phyloP scores from a whole-genome alignment of 2,797 vertebrate genomes.

The Epinephelus malabaricus region DNA sequence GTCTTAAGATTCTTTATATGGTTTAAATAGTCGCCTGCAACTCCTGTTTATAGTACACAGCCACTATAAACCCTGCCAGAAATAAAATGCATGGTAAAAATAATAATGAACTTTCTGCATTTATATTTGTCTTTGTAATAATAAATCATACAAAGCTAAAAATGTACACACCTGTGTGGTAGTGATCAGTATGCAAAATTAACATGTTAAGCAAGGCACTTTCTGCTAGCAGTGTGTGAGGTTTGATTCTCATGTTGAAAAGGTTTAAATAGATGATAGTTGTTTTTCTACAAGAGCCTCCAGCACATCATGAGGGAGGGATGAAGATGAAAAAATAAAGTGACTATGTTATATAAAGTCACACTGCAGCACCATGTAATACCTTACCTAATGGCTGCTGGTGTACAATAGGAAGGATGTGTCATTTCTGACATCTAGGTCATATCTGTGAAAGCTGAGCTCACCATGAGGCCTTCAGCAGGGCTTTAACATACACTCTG shows the following conservation, averaged over 20 bases:
- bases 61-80: too few relatives aligned
- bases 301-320: not conserved
- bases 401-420: conserved; percentile 44
- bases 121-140: too few relatives aligned
- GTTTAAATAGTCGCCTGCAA: not conserved
- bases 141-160: not conserved
- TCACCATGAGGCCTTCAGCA: conserved; percentile 53
- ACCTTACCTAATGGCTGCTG: conserved; percentile 46
- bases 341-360: conserved; percentile 30
- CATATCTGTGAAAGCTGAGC: conserved; percentile 45
- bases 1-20: not conserved
- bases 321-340: not conserved
- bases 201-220: too few relatives aligned
- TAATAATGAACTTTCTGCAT: not conserved
- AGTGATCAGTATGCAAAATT: too few relatives aligned
- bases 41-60: too few relatives aligned
- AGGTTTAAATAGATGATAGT: not conserved
- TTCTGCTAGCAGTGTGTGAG: too few relatives aligned
- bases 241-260: not conserved
- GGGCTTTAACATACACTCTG: conserved; percentile 13
- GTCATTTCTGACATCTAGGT: conserved; percentile 69
- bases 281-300: not conserved
- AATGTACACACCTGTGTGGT: too few relatives aligned
- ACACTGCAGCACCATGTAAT: conserved; percentile 4
- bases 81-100: too few relatives aligned